Conservation (phyloP, 2,797 vertebrate genomes). For the Aldrovandia affinis region DNA sequence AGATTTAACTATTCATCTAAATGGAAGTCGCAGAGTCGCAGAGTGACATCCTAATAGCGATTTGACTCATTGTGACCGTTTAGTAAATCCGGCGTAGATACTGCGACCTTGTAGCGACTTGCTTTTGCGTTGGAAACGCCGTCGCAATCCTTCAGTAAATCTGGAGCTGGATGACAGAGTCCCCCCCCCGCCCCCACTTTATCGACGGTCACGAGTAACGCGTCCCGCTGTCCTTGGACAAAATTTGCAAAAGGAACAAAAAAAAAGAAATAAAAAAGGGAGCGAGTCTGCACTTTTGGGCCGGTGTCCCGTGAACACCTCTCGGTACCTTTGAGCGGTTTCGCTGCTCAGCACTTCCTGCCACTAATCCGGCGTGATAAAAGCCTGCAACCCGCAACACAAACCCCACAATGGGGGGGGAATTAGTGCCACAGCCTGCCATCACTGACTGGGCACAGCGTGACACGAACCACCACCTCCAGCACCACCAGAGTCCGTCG, state of each 20-base stretch:
- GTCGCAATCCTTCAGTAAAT: not conserved
- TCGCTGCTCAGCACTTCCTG: conserved; percentile 14
- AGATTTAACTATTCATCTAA: no score
- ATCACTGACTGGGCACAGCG: not conserved
- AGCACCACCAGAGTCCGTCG: not conserved
- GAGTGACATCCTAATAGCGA: not conserved
- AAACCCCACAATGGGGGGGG: not conserved
- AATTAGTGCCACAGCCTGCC: not conserved
- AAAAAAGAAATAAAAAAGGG: not conserved
- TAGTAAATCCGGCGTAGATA: no score
- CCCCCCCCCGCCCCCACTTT: not conserved
- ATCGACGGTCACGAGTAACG: not conserved
- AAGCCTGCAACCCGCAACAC: not conserved
- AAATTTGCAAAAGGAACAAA: conserved; percentile 11
- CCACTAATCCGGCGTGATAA: not conserved
- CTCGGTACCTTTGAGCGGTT: conserved; percentile 5
- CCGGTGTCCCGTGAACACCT: not conserved
- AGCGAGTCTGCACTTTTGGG: conserved; percentile 13
- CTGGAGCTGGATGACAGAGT: no score
- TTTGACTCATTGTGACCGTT: no score
- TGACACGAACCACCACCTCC: not conserved
- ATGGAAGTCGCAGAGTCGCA: no score
- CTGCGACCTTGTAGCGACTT: no score
- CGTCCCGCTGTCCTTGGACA: not conserved
- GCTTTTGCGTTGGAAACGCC: no score